Evolutionary conservation across 1,140 invertebrate genomes (phyloP).

Genomic region (Dendroctonus ponderosae): DNA sequence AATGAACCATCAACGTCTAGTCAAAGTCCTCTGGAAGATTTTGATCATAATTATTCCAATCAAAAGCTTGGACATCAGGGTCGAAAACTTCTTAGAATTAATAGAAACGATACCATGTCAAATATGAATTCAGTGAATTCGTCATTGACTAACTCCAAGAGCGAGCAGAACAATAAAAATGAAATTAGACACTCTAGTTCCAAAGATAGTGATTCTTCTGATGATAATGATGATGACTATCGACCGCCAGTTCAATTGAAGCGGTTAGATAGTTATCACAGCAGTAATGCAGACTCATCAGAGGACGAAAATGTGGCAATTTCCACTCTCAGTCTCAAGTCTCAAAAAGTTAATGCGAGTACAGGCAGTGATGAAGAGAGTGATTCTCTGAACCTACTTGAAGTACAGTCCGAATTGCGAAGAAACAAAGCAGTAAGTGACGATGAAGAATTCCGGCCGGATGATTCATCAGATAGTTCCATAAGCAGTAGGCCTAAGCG

Average conservation of each 20-base stretch:
- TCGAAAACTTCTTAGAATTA: neutral
- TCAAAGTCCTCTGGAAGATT: constrained; percentile 9
- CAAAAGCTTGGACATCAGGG: neutral
- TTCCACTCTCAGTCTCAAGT: too few species aligned
- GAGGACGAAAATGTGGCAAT: too few species aligned
- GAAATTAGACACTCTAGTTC: neutral
- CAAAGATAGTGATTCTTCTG: neutral
- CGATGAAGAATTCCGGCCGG: constrained; percentile 14
- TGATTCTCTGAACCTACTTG: neutral
- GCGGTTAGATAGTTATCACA: too few species aligned
- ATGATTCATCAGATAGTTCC: constrained; percentile 8
- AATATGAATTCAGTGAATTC: neutral
- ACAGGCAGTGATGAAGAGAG: constrained; percentile 25
- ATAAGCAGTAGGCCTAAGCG: neutral
- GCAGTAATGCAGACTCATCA: too few species aligned
- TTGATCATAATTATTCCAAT: constrained; percentile 22
- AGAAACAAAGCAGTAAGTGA: constrained; percentile 1
- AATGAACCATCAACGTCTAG: constrained; percentile 9
- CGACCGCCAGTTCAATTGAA: too few species aligned
- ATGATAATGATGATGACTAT: too few species aligned
- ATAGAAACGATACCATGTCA: too few species aligned
- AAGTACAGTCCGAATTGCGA: constrained; percentile 1
- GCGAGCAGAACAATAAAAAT: neutral
- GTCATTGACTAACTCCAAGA: neutral
- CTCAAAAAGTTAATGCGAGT: neutral